Base-by-base conservation (phyloP, 2,888 invertebrate genomes). In the Rotaria sp. region DNA sequence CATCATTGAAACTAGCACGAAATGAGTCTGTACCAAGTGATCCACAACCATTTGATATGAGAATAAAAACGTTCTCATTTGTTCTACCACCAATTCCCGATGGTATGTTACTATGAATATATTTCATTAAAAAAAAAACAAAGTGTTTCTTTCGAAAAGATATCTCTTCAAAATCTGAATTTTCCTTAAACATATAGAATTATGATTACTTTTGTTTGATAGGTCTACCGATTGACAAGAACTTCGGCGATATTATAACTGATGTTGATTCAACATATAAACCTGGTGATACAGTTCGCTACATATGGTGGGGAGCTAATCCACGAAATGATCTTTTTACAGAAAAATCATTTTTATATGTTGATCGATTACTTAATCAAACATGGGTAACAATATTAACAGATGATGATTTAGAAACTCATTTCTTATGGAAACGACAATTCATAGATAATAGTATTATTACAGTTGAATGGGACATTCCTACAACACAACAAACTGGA, bases 141-240 rank as follows among this genome's bases (percentile, higher is more conserved):
- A n/a, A n/a, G n/a, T n/a, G n/a, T n/a, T n/a, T n/a, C n/a, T n/a
- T n/a, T n/a, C n/a, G n/a, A n/a, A n/a, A 18, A 15, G 2, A 15
- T 50, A 11, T 50, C 18, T n/a, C n/a, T n/a, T 2, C 4, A 50
- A n/a, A n/a, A n/a, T n/a, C n/a, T n/a, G n/a, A n/a, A n/a, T n/a
- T n/a, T n/a, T n/a, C n/a, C n/a, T n/a, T n/a, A n/a, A n/a, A n/a
- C n/a, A n/a, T n/a, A n/a, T n/a, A n/a, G n/a, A n/a, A n/a, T n/a
- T 50, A 50, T 50, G 18, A 50, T 50, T 52, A 26, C 95, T 96
- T 13, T 90, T 96, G 74, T 95, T 94, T 92, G 2, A 96, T 97
- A 91, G 93, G 93, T 0, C 93, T 95, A 10, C 94, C 94, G 13
- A 93, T 94, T 92, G 93, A 94, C 35, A 92, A 92, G 85, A 93